Conservation (phyloP, 2,797 vertebrate genomes). For the Taenioides sp. region DNA sequence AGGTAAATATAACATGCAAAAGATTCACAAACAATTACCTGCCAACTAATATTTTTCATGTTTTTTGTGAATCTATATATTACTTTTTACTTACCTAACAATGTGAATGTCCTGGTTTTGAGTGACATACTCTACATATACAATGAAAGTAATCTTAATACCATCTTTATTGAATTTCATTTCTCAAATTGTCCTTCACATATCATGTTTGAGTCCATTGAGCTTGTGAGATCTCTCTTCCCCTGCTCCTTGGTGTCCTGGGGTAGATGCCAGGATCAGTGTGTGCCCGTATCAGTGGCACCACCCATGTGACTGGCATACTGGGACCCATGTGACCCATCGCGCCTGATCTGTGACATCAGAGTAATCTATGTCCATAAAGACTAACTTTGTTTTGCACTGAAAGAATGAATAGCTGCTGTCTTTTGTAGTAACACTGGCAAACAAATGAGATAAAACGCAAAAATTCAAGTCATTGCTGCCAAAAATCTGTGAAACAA, state of each 20-base stretch:
- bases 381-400: slow-evolving; percentile 44
- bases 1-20: not conserved
- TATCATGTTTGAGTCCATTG: not conserved
- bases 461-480: not conserved
- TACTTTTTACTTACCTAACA: not conserved
- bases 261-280: slow-evolving; percentile 27
- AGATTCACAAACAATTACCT: not conserved
- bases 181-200: not conserved
- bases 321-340: slow-evolving; percentile 62
- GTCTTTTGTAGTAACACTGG: slow-evolving; percentile 21
- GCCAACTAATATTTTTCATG: not conserved
- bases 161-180: not conserved
- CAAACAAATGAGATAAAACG: not conserved
- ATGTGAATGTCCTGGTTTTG: not conserved
- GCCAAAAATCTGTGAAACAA: not conserved
- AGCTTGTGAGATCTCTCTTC: not conserved
- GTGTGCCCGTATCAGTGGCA: slow-evolving; percentile 46
- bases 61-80: not conserved
- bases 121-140: not conserved
- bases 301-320: slow-evolving; percentile 54
- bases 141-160: not conserved
- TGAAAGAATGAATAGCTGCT: slow-evolving; percentile 32
- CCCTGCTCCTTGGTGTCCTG: not conserved
- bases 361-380: slow-evolving; percentile 63
- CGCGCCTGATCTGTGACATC: slow-evolving; percentile 71